Base-by-base conservation (phyloP, 2,888 invertebrate species). In the Cremastobaeus sp. region DNA sequence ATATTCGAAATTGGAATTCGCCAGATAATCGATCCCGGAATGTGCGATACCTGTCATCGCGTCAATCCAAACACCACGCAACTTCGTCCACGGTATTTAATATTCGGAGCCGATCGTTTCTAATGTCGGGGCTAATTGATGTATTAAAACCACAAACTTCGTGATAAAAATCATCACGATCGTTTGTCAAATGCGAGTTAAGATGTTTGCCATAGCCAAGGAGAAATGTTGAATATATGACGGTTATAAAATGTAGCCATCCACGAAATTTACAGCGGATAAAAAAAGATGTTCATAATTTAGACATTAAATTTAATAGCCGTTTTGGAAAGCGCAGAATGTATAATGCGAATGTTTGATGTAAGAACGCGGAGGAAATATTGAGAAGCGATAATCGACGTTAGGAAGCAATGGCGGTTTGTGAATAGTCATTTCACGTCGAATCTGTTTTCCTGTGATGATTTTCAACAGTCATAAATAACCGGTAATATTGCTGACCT, bases 271-370 rank as follows among this genome's bases (percentile, higher is more conserved):
- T 17, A n/a, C 0, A 4, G 35, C 17, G n/a, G 30, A 17, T 17
- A 43, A 48, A 52, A 52, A 28, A 35, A 1, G 17, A 52, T 52
- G 41, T 54, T 64, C 20, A 54, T 65, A 39, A 65, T 65, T 65
- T 48, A 65, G 47, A 66, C 57, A 45, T 64, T 52, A 64, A 64
- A 64, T 52, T 64, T 64, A 64, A 64, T 64, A 37, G 21, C 35
- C 32, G 32, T 21, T 45, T 34, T 30, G 14, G 43, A 45, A 64
- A 32, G 18, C 60, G 60, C 41, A 50, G 62, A 62, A 50, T 62
- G 11, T 39, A 43, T 62, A 41, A 62, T 50, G 41, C n/a, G 39
- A 32, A 15, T 12, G 14, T 20, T 43, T 8, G 30, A 11, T 1
- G 5, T 2, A 32, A 32, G 15, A 3, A 20, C 25, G 12, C 12